Conservation (phyloP, 2,888 invertebrate genomes). For the Ochropacha duplaris region DNA sequence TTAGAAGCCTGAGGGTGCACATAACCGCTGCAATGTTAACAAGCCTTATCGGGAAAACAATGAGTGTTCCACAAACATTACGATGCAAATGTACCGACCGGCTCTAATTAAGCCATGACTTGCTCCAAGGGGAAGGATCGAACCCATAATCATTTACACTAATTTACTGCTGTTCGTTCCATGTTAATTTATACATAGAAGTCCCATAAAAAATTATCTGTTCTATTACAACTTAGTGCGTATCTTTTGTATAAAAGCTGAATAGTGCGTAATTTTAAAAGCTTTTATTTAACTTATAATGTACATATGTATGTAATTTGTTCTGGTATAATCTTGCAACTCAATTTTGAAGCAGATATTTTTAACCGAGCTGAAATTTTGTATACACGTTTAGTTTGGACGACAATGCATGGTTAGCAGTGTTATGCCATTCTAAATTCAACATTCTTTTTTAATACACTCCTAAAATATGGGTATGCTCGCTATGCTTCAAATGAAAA, state of each 20-base stretch:
- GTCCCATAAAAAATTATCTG: background rate
- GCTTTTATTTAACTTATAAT: too few species aligned
- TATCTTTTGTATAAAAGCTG: background rate
- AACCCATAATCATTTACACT: slow-evolving; percentile 43
- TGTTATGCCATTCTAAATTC: too few species aligned
- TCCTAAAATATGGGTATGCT: too few species aligned
- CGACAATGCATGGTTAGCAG: too few species aligned
- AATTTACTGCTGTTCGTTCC: slow-evolving; percentile 22
- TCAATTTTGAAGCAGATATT: too few species aligned
- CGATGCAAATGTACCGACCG: slow-evolving; percentile 51
- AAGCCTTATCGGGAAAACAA: slow-evolving; percentile 59
- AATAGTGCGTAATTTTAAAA: too few species aligned
- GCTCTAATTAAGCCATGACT: slow-evolving; percentile 60
- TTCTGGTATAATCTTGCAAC: too few species aligned
- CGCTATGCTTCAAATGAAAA: too few species aligned
- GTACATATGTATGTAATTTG: too few species aligned
- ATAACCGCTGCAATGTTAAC: slow-evolving; percentile 41
- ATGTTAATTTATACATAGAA: slow-evolving; percentile 22
- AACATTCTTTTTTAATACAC: too few species aligned
- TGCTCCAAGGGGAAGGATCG: slow-evolving; percentile 26
- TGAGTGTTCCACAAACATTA: slow-evolving; percentile 47
- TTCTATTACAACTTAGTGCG: background rate
- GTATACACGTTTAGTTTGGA: too few species aligned
- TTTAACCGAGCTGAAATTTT: too few species aligned
- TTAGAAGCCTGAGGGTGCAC: slow-evolving; percentile 14